Conservation (phyloP, 2,113 vertebrate genomes). For the Pelusios castaneus region DNA sequence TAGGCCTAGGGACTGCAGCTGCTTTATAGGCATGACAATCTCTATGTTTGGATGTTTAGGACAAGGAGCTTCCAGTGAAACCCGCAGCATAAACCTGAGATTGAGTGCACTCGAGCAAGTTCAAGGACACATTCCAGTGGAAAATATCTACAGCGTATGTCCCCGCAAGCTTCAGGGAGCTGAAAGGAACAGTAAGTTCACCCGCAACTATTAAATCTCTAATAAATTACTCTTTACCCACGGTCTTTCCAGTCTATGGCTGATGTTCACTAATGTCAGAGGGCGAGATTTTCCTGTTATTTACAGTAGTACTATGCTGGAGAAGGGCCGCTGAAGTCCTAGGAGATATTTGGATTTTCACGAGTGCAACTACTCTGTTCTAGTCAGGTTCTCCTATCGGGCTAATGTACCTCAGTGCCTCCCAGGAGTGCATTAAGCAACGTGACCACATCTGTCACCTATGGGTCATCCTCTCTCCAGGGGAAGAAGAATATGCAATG, state of each 20-base stretch:
- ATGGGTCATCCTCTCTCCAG: too few species aligned
- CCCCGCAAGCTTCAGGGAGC: neutral
- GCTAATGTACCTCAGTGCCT: neutral
- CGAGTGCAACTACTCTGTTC: neutral
- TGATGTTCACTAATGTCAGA: neutral
- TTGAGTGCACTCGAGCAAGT: neutral
- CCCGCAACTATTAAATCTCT: neutral
- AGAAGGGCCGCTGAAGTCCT: neutral
- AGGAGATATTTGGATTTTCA: neutral
- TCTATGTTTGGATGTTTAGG: neutral
- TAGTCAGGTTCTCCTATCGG: neutral
- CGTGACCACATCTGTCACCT: neutral
- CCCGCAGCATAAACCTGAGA: neutral
- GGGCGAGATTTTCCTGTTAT: neutral
- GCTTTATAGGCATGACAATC: neutral
- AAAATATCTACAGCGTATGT: slow-evolving; percentile 57
- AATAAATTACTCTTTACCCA: neutral
- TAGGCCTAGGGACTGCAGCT: neutral
- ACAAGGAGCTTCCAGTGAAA: slow-evolving; percentile 32
- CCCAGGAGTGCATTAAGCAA: neutral
- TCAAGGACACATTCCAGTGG: neutral
- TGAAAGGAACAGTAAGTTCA: neutral
- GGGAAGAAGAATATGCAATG: neutral
- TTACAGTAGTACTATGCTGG: neutral
- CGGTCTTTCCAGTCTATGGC: neutral